Evolutionary conservation across 2,797 vertebrate genomes (phyloP).

Genomic region (Acanthurus leucopareius): DNA sequence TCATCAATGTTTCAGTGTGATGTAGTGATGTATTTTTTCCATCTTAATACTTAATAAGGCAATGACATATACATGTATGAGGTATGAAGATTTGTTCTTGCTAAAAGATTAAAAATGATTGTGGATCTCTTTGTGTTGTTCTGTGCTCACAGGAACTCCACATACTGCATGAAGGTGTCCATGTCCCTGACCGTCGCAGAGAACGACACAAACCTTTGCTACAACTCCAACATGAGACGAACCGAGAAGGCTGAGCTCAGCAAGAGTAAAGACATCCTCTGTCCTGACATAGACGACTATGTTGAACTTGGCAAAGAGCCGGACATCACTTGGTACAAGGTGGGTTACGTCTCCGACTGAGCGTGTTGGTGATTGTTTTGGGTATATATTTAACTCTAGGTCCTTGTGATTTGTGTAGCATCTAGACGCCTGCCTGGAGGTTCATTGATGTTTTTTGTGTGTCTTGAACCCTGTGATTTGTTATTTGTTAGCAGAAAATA

Average conservation of each 20-base stretch:
- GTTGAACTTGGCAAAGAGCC: constrained; percentile 91
- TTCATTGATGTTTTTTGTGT: background rate
- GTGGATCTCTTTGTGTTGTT: constrained; percentile 20
- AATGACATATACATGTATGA: background rate
- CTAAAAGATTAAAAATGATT: background rate
- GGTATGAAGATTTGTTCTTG: background rate
- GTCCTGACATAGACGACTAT: constrained; percentile 96
- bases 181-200: constrained; percentile 97
- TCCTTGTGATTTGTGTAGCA: constrained; percentile 6
- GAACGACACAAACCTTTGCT: constrained; percentile 97
- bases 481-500: constrained; percentile 5
- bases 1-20: background rate
- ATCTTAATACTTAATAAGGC: background rate
- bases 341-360: constrained; percentile 73
- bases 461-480: constrained; percentile 18
- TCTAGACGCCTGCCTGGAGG: constrained; percentile 12
- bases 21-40: background rate
- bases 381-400: background rate
- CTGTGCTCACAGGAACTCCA: constrained; percentile 92
- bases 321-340: constrained; percentile 97
- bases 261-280: constrained; percentile 97
- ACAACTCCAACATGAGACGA: constrained; percentile 98
- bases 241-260: constrained; percentile 97
- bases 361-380: background rate
- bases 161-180: constrained; percentile 99